Evolutionary conservation across 2,797 vertebrate species (phyloP), one percentile per base, ranked within the genome.

Genomic region (Rallus crepitans): DNA sequence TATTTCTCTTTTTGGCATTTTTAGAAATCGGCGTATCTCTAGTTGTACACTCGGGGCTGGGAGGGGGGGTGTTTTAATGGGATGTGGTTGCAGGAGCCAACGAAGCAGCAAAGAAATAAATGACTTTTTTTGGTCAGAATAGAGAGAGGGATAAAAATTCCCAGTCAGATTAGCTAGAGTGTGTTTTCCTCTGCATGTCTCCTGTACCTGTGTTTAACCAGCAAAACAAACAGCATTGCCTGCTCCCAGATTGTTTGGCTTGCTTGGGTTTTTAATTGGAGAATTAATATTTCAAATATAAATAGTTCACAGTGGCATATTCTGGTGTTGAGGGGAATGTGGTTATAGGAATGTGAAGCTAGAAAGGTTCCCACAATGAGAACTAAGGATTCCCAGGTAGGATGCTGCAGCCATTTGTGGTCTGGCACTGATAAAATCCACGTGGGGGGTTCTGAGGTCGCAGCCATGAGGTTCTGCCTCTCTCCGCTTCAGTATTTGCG

Each of bases 1-100:
- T 84, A 40, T 59, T 93, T 85, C 14, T 94, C 64, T 82, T 63
- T 28, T 16, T 53, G 57, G 31, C 93, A 78, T 96, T 96, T 97
- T 91, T 95, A 92, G 90, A 35, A 73, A 19, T 18, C 15, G 27
- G 27, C 45, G 0, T n/a, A 7, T 55, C 71, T 84, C 31, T 76
- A 11, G 28, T 31, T 52, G 37, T 64, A 20, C 20, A 1, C 56
- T 75, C 50, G 73, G 45, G 66, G 31, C 66, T 76, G 76, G 75
- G 56, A 75, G 57, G 50, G 73, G 23, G 68, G 59, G 12, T 80
- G 11, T 71, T 93, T 82, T 80, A 92, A 81, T 66, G 55, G 24
- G 24, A n/a, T 69, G 30, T 79, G 42, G 88, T 89, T 95, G 82
- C 68, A 75, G n/a, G 23, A 57, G 39, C 40, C 82, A 82, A 89